These are phyloP conservation scores for Pogonognathellus flavescens DNA, from an alignment of 1,140 invertebrate genomes.

Conservation along the genomic window DNA sequence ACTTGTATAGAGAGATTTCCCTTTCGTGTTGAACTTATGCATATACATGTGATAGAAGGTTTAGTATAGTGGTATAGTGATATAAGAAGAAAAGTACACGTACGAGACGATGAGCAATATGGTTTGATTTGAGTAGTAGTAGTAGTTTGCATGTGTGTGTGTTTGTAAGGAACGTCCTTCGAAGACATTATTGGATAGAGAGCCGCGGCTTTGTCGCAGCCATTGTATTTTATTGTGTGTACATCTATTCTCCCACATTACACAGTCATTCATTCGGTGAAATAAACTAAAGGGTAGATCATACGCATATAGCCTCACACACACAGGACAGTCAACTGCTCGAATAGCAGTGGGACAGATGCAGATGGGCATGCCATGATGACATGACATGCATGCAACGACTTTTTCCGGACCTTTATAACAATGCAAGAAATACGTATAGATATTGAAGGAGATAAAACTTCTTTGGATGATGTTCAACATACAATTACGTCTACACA, in stretches of 20 bases:
- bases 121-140: background rate
- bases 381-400: conserved; percentile 24
- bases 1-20: background rate
- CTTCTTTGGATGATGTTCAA: background rate
- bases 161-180: background rate
- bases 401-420: conserved; percentile 17
- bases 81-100: no score
- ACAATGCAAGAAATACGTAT: background rate
- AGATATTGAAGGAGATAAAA: conserved; percentile 43
- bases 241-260: background rate
- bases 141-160: background rate
- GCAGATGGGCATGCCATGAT: conserved; percentile 52
- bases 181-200: conserved; percentile 39
- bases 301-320: background rate
- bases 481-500: background rate
- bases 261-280: conserved; percentile 5
- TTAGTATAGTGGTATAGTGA: no score
- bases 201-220: conserved; percentile 26
- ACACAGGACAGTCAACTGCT: background rate
- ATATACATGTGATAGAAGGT: no score
- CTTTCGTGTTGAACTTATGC: background rate
- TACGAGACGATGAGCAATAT: no score
- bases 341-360: conserved; percentile 1
- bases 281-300: conserved; percentile 18
- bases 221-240: conserved; percentile 40